These are phyloP conservation scores for Neolamprologus tretocephalus DNA, from an alignment of 2,113 vertebrate species.

Conservation along the genomic window DNA sequence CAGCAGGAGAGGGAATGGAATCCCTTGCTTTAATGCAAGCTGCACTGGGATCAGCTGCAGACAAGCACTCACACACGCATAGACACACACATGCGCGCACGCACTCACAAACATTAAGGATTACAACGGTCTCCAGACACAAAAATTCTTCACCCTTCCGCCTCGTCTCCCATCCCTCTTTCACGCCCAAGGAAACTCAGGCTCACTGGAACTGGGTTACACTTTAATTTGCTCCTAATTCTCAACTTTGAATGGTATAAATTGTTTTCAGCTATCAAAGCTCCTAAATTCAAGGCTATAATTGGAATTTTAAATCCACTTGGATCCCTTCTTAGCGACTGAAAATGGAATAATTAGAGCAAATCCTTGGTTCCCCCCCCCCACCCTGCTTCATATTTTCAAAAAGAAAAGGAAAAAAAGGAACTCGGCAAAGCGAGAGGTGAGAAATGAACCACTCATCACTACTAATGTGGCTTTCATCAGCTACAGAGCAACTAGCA, in stretches of 20 bases:
- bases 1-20: conserved; percentile 41
- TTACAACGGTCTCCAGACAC: conserved; percentile 46
- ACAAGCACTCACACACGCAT: not conserved
- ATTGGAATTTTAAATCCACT: conserved; percentile 60
- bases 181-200: conserved; percentile 29
- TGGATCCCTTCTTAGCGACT: conserved; percentile 50
- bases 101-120: not conserved
- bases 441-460: conserved; percentile 1
- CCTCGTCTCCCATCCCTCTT: conserved; percentile 2
- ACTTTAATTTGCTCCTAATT: conserved; percentile 61
- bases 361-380: conserved; percentile 24
- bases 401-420: not conserved
- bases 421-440: not conserved
- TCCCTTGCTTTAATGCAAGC: conserved; percentile 44
- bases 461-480: conserved; percentile 10
- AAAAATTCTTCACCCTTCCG: conserved; percentile 15
- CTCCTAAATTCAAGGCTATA: conserved; percentile 49
- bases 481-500: not conserved
- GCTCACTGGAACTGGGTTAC: conserved; percentile 52
- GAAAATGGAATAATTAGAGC: conserved; percentile 61
- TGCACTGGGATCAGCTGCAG: conserved; percentile 45
- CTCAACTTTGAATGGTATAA: conserved; percentile 56
- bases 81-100: not conserved
- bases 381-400: not conserved
- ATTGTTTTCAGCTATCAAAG: conserved; percentile 60